Conservation (phyloP, 2,797 vertebrate species). For the Urosaurus nigricauda region DNA sequence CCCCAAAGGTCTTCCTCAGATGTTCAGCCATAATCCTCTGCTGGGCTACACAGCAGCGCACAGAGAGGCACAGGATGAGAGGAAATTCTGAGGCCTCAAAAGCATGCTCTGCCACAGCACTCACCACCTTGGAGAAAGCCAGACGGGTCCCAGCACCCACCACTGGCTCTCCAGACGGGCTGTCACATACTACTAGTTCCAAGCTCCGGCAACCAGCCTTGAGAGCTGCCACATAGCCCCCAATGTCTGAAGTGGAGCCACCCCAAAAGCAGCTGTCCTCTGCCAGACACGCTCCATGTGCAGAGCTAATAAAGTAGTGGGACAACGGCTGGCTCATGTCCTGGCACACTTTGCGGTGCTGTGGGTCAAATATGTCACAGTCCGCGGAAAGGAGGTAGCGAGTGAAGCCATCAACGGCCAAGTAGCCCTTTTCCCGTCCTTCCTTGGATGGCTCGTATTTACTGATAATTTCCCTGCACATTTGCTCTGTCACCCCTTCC, state of each 20-base stretch:
- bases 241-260: slow-evolving; percentile 85
- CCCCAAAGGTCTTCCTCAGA: slow-evolving; percentile 90
- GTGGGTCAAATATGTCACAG: slow-evolving; percentile 94
- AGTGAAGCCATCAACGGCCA: slow-evolving; percentile 92
- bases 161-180: slow-evolving; percentile 90
- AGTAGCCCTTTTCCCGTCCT: slow-evolving; percentile 87
- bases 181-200: slow-evolving; percentile 91
- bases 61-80: slow-evolving; percentile 90
- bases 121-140: slow-evolving; percentile 87
- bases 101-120: slow-evolving; percentile 91
- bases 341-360: slow-evolving; percentile 92
- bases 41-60: slow-evolving; percentile 88
- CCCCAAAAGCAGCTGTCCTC: slow-evolving; percentile 94
- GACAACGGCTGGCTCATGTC: slow-evolving; percentile 93
- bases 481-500: slow-evolving; percentile 89
- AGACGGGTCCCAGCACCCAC: slow-evolving; percentile 89
- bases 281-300: slow-evolving; percentile 89
- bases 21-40: slow-evolving; percentile 90
- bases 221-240: slow-evolving; percentile 88
- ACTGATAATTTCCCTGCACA: slow-evolving; percentile 87
- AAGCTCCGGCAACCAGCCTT: slow-evolving; percentile 92
- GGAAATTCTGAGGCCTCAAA: slow-evolving; percentile 91
- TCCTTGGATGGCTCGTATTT: slow-evolving; percentile 91
- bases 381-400: slow-evolving; percentile 93
- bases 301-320: slow-evolving; percentile 95